Base-by-base conservation (phyloP, 2,888 invertebrate species). In the Agrilus mali region DNA sequence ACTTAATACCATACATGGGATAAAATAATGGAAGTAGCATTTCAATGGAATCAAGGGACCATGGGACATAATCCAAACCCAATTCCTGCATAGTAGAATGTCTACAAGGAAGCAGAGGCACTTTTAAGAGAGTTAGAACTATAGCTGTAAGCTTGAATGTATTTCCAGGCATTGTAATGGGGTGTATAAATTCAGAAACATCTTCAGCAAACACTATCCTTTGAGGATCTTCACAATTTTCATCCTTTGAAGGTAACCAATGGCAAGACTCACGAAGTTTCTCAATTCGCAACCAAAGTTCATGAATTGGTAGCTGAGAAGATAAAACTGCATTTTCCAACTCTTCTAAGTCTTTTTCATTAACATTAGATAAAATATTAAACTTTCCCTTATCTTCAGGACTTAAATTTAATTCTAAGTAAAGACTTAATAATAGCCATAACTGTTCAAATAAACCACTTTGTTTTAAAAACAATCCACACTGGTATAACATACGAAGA, bases 221-320 rank as follows among this genome's bases (percentile, higher is more conserved):
- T 64, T 83, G 48, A 47, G 81, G 72, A 70, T 79, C 78, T 54
- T 72, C 70, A 57, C 74, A 68, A 22, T 68, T 33, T 50, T 65
- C 68, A n/a, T 67, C 58, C 36, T 66, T 67, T 27, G 61, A 63
- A 2, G 82, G 78, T 33, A 82, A 69, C 75, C 82, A 86, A 64
- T 81, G 80, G 54, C 75, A 78, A 14, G 77, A 74, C 55, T 79
- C 82, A n/a, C 86, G 73, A 42, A 83, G 66, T 10, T 78, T 77
- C 65, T 86, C 86, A 46, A 81, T 75, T 47, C 86, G 74, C 51
- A 79, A 67, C 87, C 86, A 87, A 49, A 86, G 70, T 52, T 80
- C 78, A 58, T 78, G 74, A 57, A 80, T 67, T 20, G 86, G 86
- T 58, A 88, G 66, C 40, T 80, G 77, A 40, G 66, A 67, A 33